Percentiles rank a stretch among this genome's conserved stretches.
Conservation (phyloP, 2,113 vertebrate genomes). For the Montifringilla adamsi region DNA sequence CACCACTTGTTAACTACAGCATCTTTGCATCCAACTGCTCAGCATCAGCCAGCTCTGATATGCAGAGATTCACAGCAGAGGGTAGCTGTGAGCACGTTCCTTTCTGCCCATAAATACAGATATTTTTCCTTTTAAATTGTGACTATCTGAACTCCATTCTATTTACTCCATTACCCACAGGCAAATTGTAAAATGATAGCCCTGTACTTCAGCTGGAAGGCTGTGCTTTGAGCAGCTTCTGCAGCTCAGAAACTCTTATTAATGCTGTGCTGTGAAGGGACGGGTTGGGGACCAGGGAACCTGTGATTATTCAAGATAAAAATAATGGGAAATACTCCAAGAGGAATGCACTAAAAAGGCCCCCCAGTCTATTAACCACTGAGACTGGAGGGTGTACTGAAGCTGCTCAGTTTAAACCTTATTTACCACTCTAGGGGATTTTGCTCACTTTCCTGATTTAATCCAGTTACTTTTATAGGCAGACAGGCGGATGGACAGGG, state of each 20-base stretch:
- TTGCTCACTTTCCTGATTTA: slow-evolving; percentile 34
- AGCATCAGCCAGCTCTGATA: neutral
- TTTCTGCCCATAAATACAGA: slow-evolving; percentile 18
- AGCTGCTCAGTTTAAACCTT: slow-evolving; percentile 3
- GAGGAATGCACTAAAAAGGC: slow-evolving; percentile 15
- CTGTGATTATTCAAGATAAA: slow-evolving; percentile 63
- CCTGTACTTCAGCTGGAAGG: slow-evolving; percentile 21
- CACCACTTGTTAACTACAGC: neutral
- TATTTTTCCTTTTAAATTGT: slow-evolving; percentile 32
- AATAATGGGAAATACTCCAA: slow-evolving; percentile 39
- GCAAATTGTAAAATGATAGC: slow-evolving; percentile 67
- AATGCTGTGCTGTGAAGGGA: neutral
- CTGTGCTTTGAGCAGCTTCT: slow-evolving; percentile 33
- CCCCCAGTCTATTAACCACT: slow-evolving; percentile 5
- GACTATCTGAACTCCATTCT: slow-evolving; percentile 32
- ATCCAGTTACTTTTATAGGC: neutral
- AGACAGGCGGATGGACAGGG: neutral
- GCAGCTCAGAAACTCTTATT: slow-evolving; percentile 28
- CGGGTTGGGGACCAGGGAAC: neutral
- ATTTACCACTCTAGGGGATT: neutral
- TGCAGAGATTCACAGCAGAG: neutral
- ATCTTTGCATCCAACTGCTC: neutral
- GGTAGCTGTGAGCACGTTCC: neutral
- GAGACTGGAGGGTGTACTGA: neutral
- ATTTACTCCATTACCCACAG: slow-evolving; percentile 61